phyloP scores from a whole-genome alignment of 1,140 invertebrate genomes.

The Amphibalanus amphitrite region DNA sequence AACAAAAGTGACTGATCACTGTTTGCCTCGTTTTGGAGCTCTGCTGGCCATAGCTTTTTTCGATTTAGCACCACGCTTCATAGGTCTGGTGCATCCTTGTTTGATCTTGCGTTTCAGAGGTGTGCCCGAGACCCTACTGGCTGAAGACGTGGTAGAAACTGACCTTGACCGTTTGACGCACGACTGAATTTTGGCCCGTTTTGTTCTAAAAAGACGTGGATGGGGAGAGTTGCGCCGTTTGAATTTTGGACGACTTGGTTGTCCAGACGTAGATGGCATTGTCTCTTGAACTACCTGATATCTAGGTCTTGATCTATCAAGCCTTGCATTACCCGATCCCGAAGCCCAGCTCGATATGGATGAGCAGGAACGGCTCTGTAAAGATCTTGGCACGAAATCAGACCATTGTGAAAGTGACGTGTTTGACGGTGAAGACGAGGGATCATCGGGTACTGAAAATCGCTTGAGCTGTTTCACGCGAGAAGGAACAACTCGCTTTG shows the following conservation, averaged over 20 bases:
- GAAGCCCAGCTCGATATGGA: background rate
- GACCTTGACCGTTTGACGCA: background rate
- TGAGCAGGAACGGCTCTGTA: background rate
- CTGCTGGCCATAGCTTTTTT: no score
- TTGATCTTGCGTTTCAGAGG: no score
- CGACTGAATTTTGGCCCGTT: background rate
- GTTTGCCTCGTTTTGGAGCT: no score
- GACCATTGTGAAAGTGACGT: background rate
- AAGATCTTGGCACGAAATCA: background rate
- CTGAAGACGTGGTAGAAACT: background rate
- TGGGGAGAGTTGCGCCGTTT: background rate
- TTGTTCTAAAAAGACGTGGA: background rate
- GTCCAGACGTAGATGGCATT: background rate
- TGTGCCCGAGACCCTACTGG: no score
- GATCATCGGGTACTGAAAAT: background rate
- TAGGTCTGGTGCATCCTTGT: no score
- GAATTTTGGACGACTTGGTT: background rate
- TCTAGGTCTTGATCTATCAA: background rate
- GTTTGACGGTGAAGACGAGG: background rate
- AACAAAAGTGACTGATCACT: no score
- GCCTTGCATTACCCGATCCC: no score
- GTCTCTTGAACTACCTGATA: background rate
- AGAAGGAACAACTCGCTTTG: background rate
- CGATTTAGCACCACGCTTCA: background rate
- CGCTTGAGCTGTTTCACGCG: background rate